Evolutionary conservation across 2,113 vertebrate species (phyloP).

Genomic region (Gorsachius goisagi): DNA sequence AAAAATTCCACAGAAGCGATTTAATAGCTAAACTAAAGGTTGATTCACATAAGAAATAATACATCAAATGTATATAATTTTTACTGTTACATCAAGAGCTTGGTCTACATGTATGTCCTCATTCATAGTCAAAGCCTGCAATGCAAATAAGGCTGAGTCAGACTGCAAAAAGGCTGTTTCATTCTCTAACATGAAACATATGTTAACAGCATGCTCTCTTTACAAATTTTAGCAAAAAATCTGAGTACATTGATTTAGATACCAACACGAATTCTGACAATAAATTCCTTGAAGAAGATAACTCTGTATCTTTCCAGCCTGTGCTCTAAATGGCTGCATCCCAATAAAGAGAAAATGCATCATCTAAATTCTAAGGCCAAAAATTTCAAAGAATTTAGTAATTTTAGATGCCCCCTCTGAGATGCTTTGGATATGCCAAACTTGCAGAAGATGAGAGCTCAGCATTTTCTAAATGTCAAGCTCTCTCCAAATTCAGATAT

Average conservation of each 20-base stretch:
- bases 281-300: background rate
- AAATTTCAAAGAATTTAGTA: background rate
- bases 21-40: background rate
- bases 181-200: background rate
- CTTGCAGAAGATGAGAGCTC: background rate
- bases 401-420: background rate
- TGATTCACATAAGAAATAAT: background rate
- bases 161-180: background rate
- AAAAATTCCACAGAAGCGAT: background rate
- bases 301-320: background rate
- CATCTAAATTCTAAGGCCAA: background rate
- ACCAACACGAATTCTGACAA: background rate
- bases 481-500: background rate
- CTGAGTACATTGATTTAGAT: background rate
- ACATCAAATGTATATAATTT: background rate
- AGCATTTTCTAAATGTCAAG: slow-evolving; percentile 6
- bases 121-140: background rate
- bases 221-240: background rate
- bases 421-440: background rate
- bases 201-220: background rate
- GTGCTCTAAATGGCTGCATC: background rate
- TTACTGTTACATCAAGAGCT: background rate
- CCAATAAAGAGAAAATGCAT: background rate
- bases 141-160: background rate
- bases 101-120: background rate